Evolutionary conservation across 1,140 invertebrate genomes (phyloP).

Genomic region (Zaprionus kolodkinae): DNA sequence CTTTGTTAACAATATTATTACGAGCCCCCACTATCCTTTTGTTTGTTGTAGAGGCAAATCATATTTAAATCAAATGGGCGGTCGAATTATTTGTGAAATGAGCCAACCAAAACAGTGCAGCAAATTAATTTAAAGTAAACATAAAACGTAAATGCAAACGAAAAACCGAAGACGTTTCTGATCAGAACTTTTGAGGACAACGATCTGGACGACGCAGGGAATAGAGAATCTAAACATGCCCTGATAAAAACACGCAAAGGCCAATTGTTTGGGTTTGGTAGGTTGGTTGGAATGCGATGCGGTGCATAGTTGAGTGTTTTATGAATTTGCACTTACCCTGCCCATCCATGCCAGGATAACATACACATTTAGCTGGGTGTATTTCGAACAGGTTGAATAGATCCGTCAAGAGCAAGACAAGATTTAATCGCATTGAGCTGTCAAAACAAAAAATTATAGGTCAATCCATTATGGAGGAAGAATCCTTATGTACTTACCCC

Average conservation of each 20-base stretch:
- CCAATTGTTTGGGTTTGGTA: constrained; percentile 33
- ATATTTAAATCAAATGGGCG: not conserved
- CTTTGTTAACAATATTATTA: not conserved
- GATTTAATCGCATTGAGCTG: constrained; percentile 96
- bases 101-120: constrained; percentile 28
- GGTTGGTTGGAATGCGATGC: constrained; percentile 62
- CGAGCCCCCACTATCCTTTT: not conserved
- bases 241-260: constrained; percentile 37
- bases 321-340: constrained; percentile 84
- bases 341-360: constrained; percentile 89
- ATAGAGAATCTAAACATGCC: constrained; percentile 53
- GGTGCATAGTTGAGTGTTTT: constrained; percentile 56
- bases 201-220: constrained; percentile 45
- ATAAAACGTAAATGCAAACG: constrained; percentile 54
- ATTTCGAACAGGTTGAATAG: constrained; percentile 98
- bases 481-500: constrained; percentile 87
- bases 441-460: constrained; percentile 54
- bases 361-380: constrained; percentile 94
- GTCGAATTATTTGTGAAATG: constrained; percentile 5
- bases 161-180: constrained; percentile 34
- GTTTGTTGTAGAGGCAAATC: not conserved
- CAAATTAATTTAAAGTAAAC: constrained; percentile 41
- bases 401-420: constrained; percentile 97
- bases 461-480: constrained; percentile 14
- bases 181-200: constrained; percentile 22